Evolutionary conservation across 2,888 invertebrate species (phyloP), one percentile per base, ranked within the genome.

Genomic region (Drosophila falleni): DNA sequence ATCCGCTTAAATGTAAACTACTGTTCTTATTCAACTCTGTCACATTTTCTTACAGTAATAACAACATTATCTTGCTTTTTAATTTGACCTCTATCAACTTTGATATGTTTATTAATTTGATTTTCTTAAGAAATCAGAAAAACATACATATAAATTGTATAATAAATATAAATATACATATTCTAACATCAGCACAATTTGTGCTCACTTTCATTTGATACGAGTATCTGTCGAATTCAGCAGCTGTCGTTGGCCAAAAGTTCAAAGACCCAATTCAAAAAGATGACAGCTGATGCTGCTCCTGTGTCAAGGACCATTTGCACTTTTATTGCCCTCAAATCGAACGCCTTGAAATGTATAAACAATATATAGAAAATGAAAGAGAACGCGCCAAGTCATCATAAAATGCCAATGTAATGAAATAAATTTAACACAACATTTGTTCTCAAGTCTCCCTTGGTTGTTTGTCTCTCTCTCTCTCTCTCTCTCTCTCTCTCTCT

Each of bases 381-480:
- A 71, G 69, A 65, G 73, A 74, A 75, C 64, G 75, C 80, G 71
- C 69, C 68, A 64, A 87, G 75, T 84, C 84, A 81, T 78, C 85
- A 85, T 81, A 78, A 87, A 87, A 84, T 70, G 74, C 71, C 86
- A 85, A 70, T 79, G 76, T 66, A 87, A 87, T 87, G 81, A 87
- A 89, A 78, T 80, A 81, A 89, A 86, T 81, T 84, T 71, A 74
- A 83, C 72, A 74, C 77, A 83, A 87, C 89, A 83, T 89, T 87
- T 87, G 87, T 74, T 74, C 64, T 51, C 68, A 19, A 42, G 37
- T 11, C 50, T 29, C 39, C 29, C 23, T n/a, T 39, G 53, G 49
- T 37, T 37, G 29, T 29, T 11, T 51, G 44, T 67, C 44, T 50
- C 16, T 35, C 23, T 33, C 19, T 50, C 37, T 4, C 4, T 23